These are phyloP conservation scores for Psittacula cyanocephala DNA, from an alignment of 2,113 vertebrate genomes.

Conservation along the genomic window DNA sequence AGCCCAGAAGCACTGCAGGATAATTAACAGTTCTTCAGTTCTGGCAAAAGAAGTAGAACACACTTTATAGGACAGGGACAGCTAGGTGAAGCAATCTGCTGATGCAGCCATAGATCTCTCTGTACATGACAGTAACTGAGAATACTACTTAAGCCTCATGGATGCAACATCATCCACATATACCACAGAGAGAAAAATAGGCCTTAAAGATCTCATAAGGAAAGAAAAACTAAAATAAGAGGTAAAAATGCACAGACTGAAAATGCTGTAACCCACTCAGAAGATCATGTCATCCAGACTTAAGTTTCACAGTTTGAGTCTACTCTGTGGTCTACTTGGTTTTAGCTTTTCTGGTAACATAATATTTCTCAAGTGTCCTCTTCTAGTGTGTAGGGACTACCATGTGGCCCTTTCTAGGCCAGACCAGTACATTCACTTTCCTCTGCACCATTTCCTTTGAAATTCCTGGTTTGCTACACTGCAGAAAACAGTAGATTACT, in stretches of 20 bases:
- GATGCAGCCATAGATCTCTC: background rate
- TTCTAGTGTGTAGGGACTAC: background rate
- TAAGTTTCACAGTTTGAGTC: background rate
- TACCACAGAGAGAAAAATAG: background rate
- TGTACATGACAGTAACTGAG: background rate
- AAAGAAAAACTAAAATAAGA: background rate
- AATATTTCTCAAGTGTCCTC: background rate
- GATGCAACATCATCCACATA: background rate
- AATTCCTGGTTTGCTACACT: background rate
- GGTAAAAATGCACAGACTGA: background rate
- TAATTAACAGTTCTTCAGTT: conserved; percentile 57
- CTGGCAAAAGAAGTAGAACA: conserved; percentile 48
- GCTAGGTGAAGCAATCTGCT: background rate
- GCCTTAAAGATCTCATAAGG: background rate
- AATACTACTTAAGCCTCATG: background rate
- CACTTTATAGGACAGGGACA: conserved; percentile 47
- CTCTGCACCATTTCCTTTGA: background rate
- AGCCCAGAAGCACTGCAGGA: conserved; percentile 59
- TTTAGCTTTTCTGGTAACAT: background rate
- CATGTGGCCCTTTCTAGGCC: background rate
- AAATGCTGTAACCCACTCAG: background rate
- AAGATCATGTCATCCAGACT: background rate
- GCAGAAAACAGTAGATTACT: background rate
- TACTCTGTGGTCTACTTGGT: background rate
- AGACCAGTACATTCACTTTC: background rate